Evolutionary conservation across 2,888 invertebrate genomes (phyloP), one percentile per base, ranked within the genome.

Genomic region (Melolontha melolontha): DNA sequence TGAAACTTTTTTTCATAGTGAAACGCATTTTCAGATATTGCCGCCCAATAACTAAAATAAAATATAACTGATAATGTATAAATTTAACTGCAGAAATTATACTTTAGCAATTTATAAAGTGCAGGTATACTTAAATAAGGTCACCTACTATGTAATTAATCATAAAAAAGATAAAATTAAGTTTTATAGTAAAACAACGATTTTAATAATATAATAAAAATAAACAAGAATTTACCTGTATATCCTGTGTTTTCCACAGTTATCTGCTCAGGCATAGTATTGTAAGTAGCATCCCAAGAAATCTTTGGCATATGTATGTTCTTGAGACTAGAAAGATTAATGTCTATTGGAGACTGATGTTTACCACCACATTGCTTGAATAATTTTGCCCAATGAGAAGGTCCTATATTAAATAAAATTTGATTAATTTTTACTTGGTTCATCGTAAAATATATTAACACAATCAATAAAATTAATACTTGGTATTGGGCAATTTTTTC

Each of bases 221-320:
- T 1, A 34, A 34, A 8, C 34, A 34, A 34, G 1, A 50, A 65
- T 80, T 82, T 76, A 90, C 90, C 82, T 44, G 89, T 90, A 69
- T 86, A 86, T 64, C 90, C 90, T 14, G 89, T 89, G 73, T 91
- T 91, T 0, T 87, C 87, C 8, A 91, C 69, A 76, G 89, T 90
- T 70, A 90, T 81, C 78, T 88, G 88, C 72, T 86, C 86, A 0
- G 91, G 90, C 49, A 81, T 81, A 1, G 85, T 78, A 42, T 88
- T 86, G 70, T 87, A 87, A 75, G 27, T 40, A 0, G 89, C 86
- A 70, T 81, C 82, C 88, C 89, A 89, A 40, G 81, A 79, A 5
- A 91, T 80, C 57, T 84, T 82, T 2, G 86, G 85, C 49, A 88
- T 83, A 40, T 73, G 69, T 1, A 84, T 76, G 17, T 75, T 71